Evolutionary conservation across 2,888 invertebrate genomes (phyloP), one percentile per base, ranked within the genome.

Genomic region (Platycheirus albimanus): DNA sequence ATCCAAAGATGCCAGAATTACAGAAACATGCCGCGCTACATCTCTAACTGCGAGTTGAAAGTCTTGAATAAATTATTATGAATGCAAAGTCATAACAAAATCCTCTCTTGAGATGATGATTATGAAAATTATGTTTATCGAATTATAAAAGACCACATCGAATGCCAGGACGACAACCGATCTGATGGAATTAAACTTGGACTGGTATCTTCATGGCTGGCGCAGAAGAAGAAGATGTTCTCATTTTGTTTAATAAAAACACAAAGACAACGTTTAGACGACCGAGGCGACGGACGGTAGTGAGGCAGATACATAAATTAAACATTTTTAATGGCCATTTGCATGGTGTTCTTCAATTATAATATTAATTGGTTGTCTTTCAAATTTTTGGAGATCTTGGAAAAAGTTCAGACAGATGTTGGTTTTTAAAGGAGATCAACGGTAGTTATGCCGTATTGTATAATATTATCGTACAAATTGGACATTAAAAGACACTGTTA

Each of bases 71-170:
- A 24, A 58, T 58, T 41, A 15, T 41, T 24, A 58, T 41, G 38
- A 58, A 58, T 24, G 41, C 15, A 41, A 58, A 41, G 58, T 41
- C 38, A 58, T 41, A 58, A 58, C 58, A 41, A 11, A 54, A 3
- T 52, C 11, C 10, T 15, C 10, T 0, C 24, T 54, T 17, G 2
- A 20, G 24, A 15, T 41, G 41, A 56, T 10, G 24, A 56, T 28
- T 58, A 58, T 41, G 41, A 58, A 58, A 58, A 58, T 58, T 24
- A 41, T 41, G 24, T 58, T 41, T 41, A 58, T 58, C 58, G 58
- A 41, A 58, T 58, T 58, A 15, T 41, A 15, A 41, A 58, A 41
- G 0, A 58, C 41, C 58, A 15, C 41, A 58, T 58, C 58, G 41
- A 58, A 58, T 58, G 15, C n/a, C n/a, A n/a, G n/a, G n/a, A n/a